Evolutionary conservation across 1,140 invertebrate genomes (phyloP).

Genomic region (Lordiphosa mommai): DNA sequence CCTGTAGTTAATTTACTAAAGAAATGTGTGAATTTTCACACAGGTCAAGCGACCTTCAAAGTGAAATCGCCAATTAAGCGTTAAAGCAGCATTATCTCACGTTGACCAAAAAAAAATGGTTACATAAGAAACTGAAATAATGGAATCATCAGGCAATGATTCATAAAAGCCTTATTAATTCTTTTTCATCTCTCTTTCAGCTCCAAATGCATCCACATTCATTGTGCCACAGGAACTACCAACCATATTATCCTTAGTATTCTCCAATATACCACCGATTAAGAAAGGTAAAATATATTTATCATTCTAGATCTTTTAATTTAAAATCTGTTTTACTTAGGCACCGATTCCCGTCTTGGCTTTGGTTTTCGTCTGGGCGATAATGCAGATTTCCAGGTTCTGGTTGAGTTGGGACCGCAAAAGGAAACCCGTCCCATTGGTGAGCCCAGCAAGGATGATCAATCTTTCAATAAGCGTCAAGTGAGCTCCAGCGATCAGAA

Average conservation of each 20-base stretch:
- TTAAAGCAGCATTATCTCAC: neutral
- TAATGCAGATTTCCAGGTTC: conserved; percentile 89
- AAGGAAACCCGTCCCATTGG: conserved; percentile 84
- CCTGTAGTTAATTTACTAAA: no score
- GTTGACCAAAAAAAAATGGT: neutral
- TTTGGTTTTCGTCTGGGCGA: conserved; percentile 89
- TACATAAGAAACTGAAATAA: conserved; percentile 7
- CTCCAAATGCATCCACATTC: conserved; percentile 71
- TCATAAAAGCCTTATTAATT: conserved; percentile 16
- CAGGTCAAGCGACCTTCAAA: conserved; percentile 27
- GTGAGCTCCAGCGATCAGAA: conserved; percentile 48
- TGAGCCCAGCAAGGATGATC: conserved; percentile 39
- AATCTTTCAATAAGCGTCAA: conserved; percentile 73
- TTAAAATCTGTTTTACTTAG: conserved; percentile 78
- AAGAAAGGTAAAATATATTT: conserved; percentile 93
- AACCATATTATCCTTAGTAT: conserved; percentile 87
- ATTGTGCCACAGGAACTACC: conserved; percentile 89
- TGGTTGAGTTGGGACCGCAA: conserved; percentile 89
- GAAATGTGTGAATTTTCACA: no score
- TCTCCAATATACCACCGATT: conserved; percentile 90
- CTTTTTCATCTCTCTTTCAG: conserved; percentile 19
- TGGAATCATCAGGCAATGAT: neutral
- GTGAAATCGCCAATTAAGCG: conserved; percentile 7
- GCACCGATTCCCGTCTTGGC: conserved; percentile 88
- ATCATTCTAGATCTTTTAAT: neutral